These are phyloP conservation scores for Avahi laniger DNA, from an alignment of 2,797 vertebrate genomes.

Conservation along the genomic window DNA sequence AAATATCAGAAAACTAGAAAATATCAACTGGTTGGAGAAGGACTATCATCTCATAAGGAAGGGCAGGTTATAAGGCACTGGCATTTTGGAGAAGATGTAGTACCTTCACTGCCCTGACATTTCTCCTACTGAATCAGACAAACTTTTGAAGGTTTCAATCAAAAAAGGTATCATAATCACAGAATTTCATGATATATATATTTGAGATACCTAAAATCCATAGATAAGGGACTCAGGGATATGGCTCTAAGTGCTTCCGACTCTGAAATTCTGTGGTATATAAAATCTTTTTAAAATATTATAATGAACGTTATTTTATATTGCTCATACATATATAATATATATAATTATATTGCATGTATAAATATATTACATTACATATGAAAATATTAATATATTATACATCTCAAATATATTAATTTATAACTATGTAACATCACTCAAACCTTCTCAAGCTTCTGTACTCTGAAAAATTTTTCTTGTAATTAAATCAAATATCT, in stretches of 20 bases:
- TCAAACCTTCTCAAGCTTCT: background rate
- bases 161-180: background rate
- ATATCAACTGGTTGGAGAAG: conserved; percentile 1
- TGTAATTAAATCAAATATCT: conserved; percentile 5
- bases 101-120: background rate
- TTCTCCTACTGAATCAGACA: background rate
- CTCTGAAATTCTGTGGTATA: background rate
- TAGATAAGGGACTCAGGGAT: background rate
- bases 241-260: background rate
- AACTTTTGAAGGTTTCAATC: background rate
- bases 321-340: background rate
- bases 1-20: conserved; percentile 34
- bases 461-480: background rate
- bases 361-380: background rate
- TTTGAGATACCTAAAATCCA: background rate
- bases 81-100: background rate
- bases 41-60: background rate
- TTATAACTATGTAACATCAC: background rate
- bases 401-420: background rate
- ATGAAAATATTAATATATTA: background rate
- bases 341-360: background rate
- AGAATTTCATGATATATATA: conserved; percentile 4
- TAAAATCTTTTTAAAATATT: background rate
- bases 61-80: background rate
- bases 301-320: background rate